Base-by-base conservation (phyloP, 1,140 invertebrate species). In the Hylaeus anthracinus region DNA sequence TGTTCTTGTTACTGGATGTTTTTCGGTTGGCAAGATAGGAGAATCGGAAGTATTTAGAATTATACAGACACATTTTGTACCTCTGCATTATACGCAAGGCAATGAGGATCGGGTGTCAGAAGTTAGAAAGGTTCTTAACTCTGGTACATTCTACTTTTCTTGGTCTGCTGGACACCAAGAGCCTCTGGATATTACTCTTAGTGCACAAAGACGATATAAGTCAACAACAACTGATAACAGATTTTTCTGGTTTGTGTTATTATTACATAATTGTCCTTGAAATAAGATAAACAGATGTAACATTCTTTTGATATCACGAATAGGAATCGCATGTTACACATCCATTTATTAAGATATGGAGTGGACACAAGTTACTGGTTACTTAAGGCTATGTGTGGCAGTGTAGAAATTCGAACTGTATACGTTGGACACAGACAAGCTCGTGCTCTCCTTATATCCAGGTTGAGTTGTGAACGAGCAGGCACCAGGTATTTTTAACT, bases 141-240 rank as follows among this genome's bases (percentile, higher is more conserved):
- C 98, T 41, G 98, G 98, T 12, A 99, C 98, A 26, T 99, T 99
- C 92, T 99, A 99, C 91, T 99, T 99, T 92, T 97, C 98, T 1
- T 98, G 98, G 96, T 95, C 94, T 39, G 82, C 92, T 58, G 85
- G 85, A 53, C 86, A 91, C 79, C 92, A 94, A 58, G 92, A 94
- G 60, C 92, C 94, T 66, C 93, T 98, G 89, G 98, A 99, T 94
- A 95, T 99, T 41, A 99, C 98, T 12, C 92, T 99, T 45, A 99
- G 98, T 94, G 97, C 97, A 60, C 98, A 99, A 92, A 95, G 97
- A 86, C 95, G 96, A 90, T 95, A 95, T 66, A 96, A 96, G 90
- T 97, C 97, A 3, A 94, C 92, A 64, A 94, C 94, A 61, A 98
- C 98, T 8, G 98, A 99, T 92, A 98, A 99, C 88, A 95, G 98